These are phyloP conservation scores for Mythimna impura DNA, from an alignment of 2,888 invertebrate species.

Conservation along the genomic window DNA sequence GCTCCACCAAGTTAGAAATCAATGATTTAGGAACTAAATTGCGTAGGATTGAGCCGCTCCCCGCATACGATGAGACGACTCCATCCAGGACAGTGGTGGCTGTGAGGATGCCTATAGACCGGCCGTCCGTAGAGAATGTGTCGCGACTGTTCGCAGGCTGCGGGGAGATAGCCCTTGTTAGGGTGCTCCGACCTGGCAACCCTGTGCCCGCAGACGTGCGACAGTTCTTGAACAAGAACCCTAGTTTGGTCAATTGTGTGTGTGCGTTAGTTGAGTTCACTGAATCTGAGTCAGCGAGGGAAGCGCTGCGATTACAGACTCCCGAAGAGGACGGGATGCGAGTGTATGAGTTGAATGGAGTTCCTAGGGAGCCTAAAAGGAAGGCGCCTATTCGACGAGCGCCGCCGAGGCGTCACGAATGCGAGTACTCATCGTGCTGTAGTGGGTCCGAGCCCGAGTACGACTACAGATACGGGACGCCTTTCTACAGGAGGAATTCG, in stretches of 20 bases:
- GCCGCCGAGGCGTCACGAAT: conserved; percentile 91
- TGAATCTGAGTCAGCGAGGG: conserved; percentile 95
- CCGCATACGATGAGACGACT: conserved; percentile 97
- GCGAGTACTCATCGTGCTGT: conserved; percentile 91
- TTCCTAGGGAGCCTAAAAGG: conserved; percentile 94
- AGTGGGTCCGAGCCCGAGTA: conserved; percentile 88
- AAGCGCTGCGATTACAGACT: conserved; percentile 93
- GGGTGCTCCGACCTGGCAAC: conserved; percentile 96
- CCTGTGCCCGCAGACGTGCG: conserved; percentile 97
- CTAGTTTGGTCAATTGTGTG: conserved; percentile 95
- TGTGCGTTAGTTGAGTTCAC: conserved; percentile 98
- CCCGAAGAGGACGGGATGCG: conserved; percentile 91
- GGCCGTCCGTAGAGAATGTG: conserved; percentile 96
- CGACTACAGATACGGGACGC: conserved; percentile 85
- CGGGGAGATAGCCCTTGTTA: conserved; percentile 97
- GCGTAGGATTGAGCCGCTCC: conserved; percentile 95
- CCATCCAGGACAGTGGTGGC: conserved; percentile 97
- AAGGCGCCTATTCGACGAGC: conserved; percentile 92
- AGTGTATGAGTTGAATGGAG: conserved; percentile 94
- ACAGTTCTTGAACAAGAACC: conserved; percentile 97
- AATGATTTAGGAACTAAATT: conserved; percentile 98
- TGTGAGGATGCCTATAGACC: conserved; percentile 95
- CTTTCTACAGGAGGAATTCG: conserved; percentile 85
- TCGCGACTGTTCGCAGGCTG: conserved; percentile 96
- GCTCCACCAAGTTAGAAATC: conserved; percentile 95